Evolutionary conservation across 2,797 vertebrate species (phyloP), one percentile per base, ranked within the genome.

Genomic region (Cheirogaleus major): DNA sequence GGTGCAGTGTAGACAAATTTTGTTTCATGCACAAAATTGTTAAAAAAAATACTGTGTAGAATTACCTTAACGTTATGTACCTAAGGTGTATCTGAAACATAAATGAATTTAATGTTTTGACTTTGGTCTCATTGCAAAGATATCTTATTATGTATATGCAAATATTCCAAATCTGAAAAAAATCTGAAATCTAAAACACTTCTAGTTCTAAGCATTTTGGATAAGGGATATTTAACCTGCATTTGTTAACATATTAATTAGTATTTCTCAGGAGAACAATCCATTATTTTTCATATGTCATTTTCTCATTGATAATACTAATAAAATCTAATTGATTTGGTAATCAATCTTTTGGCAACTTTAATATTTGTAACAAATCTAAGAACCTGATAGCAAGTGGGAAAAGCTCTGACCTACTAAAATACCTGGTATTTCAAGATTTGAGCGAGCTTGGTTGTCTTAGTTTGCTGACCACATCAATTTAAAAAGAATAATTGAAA

Each of bases 401-500:
- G 35, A 52, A 61, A 65, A 45, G 1, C 84, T 63, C 14, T 73
- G 22, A 52, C 0, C 4, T 1, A 4, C 45, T 72, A 61, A 70
- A 84, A 89, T 80, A 45, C 2, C 4, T 81, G 17, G 1, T 61
- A 52, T 79, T 61, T 17, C n/a, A 82, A 89, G 32, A 75, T 79
- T 45, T n/a, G 0, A 75, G n/a, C 2, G 78, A 94, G 30, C 1
- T 83, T 59, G 20, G 3, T 12, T 92, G 55, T 88, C 41, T 84
- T 70, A 86, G 89, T 79, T 82, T 78, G 48, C 30, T 45, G 10
- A 4, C 25, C 2, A 18, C 14, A 61, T 91, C 63, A 75, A 79
- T 52, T 78, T 70, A 90, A 38, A 90, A 93, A 43, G 13, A 72
- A 79, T 7, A 75, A 85, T 32, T 76, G 59, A 91, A 95, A 86